Evolutionary conservation across 2,888 invertebrate genomes (phyloP), one percentile per base, ranked within the genome.

Genomic region (Acrobasis repandana): DNA sequence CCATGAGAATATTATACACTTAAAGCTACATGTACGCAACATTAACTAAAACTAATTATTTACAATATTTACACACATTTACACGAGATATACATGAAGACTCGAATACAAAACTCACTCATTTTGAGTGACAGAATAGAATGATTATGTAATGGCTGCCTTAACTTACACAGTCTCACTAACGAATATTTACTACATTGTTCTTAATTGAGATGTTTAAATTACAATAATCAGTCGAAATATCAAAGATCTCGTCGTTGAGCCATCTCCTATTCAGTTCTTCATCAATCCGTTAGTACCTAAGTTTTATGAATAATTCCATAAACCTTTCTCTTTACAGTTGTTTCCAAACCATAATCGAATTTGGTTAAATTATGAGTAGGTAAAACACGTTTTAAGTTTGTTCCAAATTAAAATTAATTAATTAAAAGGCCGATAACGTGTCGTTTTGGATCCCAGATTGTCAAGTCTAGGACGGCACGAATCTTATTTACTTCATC

Each of bases 1-100:
- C 91, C 90, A 86, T 90, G 80, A 85, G 78, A 86, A 86, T 88
- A 88, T 83, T 80, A 79, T 86, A 90, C 86, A 86, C 76, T 83
- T 85, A 90, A 89, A 89, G 90, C 90, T 71, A 84, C 77, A 82
- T 83, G 77, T 83, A 81, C 80, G 83, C 72, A 77, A 74, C 72
- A 74, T 72, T 75, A 76, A 69, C 76, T 38, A 38, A 43, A 64
- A 66, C 61, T 67, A 73, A 66, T 67, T 88, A 86, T 87, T 72
- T 87, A 88, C 85, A 90, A 62, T 83, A 83, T 87, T 73, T 86
- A 86, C 84, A 87, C 51, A 70, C 67, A 67, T 60, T 28, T 20
- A 67, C 63, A 49, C 34, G 16, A 49, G 16, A 49, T 38, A 51
- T 51, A 15, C 28, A 14, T 16, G 36, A 16, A 33, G 34, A 57